Conservation (phyloP, 2,888 invertebrate species). For the Pristionchus arcanus region DNA sequence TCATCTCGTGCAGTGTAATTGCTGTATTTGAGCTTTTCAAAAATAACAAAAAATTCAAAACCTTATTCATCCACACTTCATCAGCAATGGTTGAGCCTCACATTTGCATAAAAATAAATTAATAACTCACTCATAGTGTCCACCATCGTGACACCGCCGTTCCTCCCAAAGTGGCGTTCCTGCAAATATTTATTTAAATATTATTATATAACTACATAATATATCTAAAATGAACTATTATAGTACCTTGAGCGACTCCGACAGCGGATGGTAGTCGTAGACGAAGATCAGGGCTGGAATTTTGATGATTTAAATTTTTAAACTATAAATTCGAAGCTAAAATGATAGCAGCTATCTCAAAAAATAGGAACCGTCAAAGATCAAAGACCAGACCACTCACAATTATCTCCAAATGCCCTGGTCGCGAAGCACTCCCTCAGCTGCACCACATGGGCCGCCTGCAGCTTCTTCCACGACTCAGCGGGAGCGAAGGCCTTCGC, state of each 20-base stretch:
- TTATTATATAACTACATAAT: no score
- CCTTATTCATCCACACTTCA: neutral
- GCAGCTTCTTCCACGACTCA: slow-evolving; percentile 94
- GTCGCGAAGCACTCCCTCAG: slow-evolving; percentile 94
- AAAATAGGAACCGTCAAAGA: no score
- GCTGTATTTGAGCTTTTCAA: no score
- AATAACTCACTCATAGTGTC: slow-evolving; percentile 39
- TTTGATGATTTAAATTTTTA: no score
- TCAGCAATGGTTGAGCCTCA: neutral
- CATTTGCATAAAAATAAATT: neutral
- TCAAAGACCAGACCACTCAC: slow-evolving; percentile 83
- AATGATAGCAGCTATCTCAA: no score
- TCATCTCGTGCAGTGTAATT: no score
- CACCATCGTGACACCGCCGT: slow-evolving; percentile 46
- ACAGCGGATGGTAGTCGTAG: slow-evolving; percentile 94
- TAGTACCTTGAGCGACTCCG: slow-evolving; percentile 88
- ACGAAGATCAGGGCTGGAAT: slow-evolving; percentile 92
- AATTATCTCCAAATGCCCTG: slow-evolving; percentile 94
- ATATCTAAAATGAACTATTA: neutral
- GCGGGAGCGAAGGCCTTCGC: slow-evolving; percentile 90
- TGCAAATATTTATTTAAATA: neutral
- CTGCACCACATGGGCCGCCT: slow-evolving; percentile 93
- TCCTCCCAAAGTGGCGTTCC: slow-evolving; percentile 86
- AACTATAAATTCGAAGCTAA: no score
- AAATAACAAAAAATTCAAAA: neutral